Evolutionary conservation across 1,140 invertebrate species (phyloP).

Genomic region (Ladona fulva): DNA sequence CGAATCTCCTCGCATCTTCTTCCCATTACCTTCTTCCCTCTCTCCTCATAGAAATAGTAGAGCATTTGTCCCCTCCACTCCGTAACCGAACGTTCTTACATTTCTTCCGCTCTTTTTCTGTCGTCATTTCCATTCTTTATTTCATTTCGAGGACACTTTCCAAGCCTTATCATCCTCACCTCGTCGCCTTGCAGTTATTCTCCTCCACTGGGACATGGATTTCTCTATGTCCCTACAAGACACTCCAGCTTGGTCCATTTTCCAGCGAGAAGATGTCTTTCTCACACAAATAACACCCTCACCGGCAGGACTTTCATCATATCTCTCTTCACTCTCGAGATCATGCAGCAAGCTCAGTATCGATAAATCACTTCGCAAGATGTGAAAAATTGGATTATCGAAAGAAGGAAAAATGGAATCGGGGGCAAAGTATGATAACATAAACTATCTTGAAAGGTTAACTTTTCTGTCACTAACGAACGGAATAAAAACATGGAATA

Average conservation of each 20-base stretch:
- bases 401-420: too few species aligned
- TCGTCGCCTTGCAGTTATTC: not conserved
- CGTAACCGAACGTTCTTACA: not conserved
- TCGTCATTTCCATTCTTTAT: not conserved
- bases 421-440: too few species aligned
- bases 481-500: too few species aligned
- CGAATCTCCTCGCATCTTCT: not conserved
- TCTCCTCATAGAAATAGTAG: not conserved
- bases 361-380: too few species aligned
- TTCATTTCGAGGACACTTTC: not conserved
- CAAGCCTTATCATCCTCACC: not conserved
- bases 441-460: too few species aligned
- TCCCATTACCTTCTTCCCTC: not conserved
- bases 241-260: not conserved
- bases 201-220: not conserved
- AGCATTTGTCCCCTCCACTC: not conserved
- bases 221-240: not conserved
- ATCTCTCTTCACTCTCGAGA: too few species aligned
- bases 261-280: not conserved
- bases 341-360: too few species aligned
- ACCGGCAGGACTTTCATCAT: too few species aligned
- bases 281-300: not conserved
- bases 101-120: not conserved
- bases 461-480: too few species aligned
- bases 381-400: too few species aligned